Evolutionary conservation across 2,888 invertebrate species (phyloP).

Genomic region (Odontomyia ornata): DNA sequence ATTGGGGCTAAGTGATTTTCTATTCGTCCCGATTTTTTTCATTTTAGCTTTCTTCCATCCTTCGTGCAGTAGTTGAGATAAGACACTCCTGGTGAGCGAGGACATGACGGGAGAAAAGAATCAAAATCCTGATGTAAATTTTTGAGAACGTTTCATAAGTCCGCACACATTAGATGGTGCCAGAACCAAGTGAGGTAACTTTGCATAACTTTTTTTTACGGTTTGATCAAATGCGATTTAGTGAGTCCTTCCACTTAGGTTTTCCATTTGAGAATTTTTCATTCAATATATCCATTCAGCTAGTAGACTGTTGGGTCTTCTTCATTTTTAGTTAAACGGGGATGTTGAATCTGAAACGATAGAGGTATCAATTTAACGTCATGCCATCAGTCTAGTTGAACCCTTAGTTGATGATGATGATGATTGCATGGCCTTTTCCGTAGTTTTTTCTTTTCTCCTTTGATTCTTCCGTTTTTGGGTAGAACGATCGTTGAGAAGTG

Average conservation of each 20-base stretch:
- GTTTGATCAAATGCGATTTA: neutral
- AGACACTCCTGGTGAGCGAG: too few species aligned
- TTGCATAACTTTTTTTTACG: slow-evolving; percentile 1
- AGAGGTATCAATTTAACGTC: neutral
- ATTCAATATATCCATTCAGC: neutral
- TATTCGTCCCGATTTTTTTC: neutral
- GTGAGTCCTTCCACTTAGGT: neutral
- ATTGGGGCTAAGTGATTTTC: slow-evolving; percentile 24
- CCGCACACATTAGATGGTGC: slow-evolving; percentile 1
- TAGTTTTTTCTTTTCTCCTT: neutral
- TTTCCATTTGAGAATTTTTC: neutral
- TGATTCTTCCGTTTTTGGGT: too few species aligned
- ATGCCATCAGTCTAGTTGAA: slow-evolving; percentile 2
- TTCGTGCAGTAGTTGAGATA: too few species aligned
- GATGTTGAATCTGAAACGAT: neutral
- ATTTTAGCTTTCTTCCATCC: too few species aligned
- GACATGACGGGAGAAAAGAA: neutral
- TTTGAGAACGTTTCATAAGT: slow-evolving; percentile 15
- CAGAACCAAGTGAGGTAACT: too few species aligned
- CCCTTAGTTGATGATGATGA: slow-evolving; percentile 19
- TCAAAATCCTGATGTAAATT: slow-evolving; percentile 23
- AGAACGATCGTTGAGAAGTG: too few species aligned
- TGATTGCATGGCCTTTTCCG: slow-evolving; percentile 14
- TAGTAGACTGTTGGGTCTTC: neutral
- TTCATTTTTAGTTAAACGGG: neutral